Base-by-base conservation (phyloP, 2,888 invertebrate species). In the Leucophenga montana region DNA sequence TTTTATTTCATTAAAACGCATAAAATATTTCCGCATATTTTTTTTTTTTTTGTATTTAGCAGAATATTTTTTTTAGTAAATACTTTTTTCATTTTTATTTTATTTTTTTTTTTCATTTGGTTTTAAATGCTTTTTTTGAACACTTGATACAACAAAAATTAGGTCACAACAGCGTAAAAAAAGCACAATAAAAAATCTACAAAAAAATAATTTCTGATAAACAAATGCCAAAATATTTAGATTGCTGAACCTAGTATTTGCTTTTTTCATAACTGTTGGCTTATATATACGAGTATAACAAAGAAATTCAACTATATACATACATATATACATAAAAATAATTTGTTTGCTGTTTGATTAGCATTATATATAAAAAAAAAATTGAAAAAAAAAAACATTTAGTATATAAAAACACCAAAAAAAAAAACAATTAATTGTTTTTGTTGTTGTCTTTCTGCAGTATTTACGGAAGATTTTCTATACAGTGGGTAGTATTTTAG, bases 101-200 rank as follows among this genome's bases (percentile, higher is more conserved):
- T 39, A 3, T 39, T 5, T 39, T 39, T 39, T 3, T 11, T 39
- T 39, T 39, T 39, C 9, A 39, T 27, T 48, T 54, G 1, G 6
- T 11, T 44, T 48, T 64, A 14, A 6, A 18, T 65, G 68, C 72
- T 77, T 70, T 71, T 75, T n/a, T n/a, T n/a, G n/a, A 80, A 75
- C 76, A 83, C 73, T 81, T 82, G 79, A 77, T 83, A 81, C 67
- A 77, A 78, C 74, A 70, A 77, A 82, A 83, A 81, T 81, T 81
- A 73, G 81, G 81, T 81, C 81, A 81, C 75, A 78, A 72, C 72
- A 66, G 69, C 53, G 69, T 66, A 70, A 22, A 73, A 71, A 39
- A 39, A 66, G 3, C 3, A 27, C 27, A 2, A 4, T 3, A 57
- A 61, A 61, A 31, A 61, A 33, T 16, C 1, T 6, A 61, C 27